Base-by-base conservation (phyloP, 2,888 invertebrate species). In the Leucophenga montana region DNA sequence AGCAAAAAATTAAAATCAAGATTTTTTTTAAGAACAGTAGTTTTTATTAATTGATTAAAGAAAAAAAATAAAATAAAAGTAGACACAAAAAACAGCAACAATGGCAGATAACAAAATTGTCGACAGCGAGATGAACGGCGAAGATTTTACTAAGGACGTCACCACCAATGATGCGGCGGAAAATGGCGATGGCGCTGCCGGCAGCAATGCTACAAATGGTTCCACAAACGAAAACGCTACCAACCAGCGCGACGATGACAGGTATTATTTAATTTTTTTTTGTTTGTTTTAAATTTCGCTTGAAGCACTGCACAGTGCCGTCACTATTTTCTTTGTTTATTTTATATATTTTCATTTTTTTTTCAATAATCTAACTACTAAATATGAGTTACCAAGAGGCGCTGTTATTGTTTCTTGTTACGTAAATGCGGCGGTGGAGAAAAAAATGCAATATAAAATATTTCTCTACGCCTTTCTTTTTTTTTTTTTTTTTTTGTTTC, bases 61-160 rank as follows among this genome's bases (percentile, higher is more conserved):
- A 48, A 4, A 39, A 57, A 61, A 61, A 61, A n/a, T n/a, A n/a
- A n/a, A n/a, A n/a, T n/a, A n/a, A 48, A 39, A 20, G 3, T 14
- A 27, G 16, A 22, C 16, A 54, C 74, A 76, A 57, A 72, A 71
- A 72, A 70, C 56, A 61, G n/a, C n/a, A n/a, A 31, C 27, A 82
- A 91, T 92, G 91, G 90, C 91, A 75, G 91, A 87, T 64, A 64
- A 64, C 62, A 90, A 89, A 85, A 90, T 92, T 91, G 86, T 86
- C 72, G 92, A 92, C 87, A 91, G 90, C 90, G 90, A 91, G 85
- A 93, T 94, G 93, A 94, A 94, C 90, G 93, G 94, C 89, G 94
- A 94, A 90, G 94, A 94, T 89, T 94, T 94, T 90, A 93, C 94
- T 82, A 92, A 93, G 91, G 94, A 94, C 87, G 92, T 94, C 84